Conservation (phyloP, 2,888 invertebrate species). For the Epinotia ramella region DNA sequence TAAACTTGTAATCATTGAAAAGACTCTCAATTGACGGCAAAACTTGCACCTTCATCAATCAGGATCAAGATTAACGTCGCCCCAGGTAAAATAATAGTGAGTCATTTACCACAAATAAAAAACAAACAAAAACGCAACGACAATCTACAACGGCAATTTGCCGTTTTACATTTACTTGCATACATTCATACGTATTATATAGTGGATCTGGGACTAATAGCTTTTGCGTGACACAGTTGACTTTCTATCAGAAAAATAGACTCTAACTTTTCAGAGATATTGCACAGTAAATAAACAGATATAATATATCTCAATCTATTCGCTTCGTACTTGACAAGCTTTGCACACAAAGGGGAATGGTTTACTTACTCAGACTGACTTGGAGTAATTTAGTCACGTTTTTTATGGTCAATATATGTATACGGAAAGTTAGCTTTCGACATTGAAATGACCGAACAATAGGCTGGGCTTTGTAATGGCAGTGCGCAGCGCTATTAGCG, state of each 20-base stretch:
- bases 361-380: slow-evolving; percentile 25
- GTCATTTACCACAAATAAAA: slow-evolving; percentile 22
- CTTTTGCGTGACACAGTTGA: not conserved
- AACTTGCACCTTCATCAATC: slow-evolving; percentile 40
- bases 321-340: slow-evolving; percentile 19
- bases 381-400: slow-evolving; percentile 35
- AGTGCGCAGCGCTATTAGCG: slow-evolving; percentile 36
- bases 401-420: slow-evolving; percentile 35
- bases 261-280: slow-evolving; percentile 11
- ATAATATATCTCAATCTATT: slow-evolving; percentile 13
- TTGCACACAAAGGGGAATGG: slow-evolving; percentile 24
- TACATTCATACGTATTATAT: not conserved
- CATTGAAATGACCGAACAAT: slow-evolving; percentile 45
- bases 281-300: slow-evolving; percentile 4
- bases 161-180: not conserved
- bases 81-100: slow-evolving; percentile 38
- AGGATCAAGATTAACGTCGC: slow-evolving; percentile 44
- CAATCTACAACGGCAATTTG: not conserved
- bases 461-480: slow-evolving; percentile 34
- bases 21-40: slow-evolving; percentile 3
- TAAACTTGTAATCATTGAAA: slow-evolving; percentile 14
- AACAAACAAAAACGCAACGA: not conserved
- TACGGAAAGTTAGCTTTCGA: slow-evolving; percentile 39
- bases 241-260: not conserved
- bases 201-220: not conserved